Evolutionary conservation across 1,140 invertebrate species (phyloP), one percentile per base, ranked within the genome.

Genomic region (Ceratina japonica): DNA sequence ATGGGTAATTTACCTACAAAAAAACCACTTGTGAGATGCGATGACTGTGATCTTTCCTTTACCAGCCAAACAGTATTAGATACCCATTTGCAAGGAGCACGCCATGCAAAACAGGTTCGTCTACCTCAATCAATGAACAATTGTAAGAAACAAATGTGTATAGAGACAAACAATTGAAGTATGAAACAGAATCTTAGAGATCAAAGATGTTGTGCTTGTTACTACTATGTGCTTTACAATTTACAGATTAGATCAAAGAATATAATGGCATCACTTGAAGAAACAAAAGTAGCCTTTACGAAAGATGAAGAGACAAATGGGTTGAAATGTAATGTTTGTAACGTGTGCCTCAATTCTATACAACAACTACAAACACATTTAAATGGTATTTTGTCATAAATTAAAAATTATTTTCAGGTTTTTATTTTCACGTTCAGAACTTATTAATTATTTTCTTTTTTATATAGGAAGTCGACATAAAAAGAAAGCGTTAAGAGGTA

Each of bases 281-380:
- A 92, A 80, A 91, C 90, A 22, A 90, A 92, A 85, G 87, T 92
- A 66, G 75, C 90, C 27, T 91, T 93, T 72, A 90, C 90, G 27
- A 93, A 92, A 77, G 91, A 93, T 75, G 86, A 91, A 78, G 91
- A 92, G 80, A 90, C 90, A 3, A 93, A 92, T 76, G 90, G 90
- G 8, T 87, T 93, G 10, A 92, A 91, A 75, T 94, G 93, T 76
- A 92, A 93, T 79, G 87, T 92, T 4, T 94, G 93, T 78, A 91
- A 92, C 85, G 91, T 93, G 27, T 91, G 90, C 78, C 86, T 93
- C 0, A 94, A 94, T 78, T 93, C 93, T 3, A 91, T 93, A 27
- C 92, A 93, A 61, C 93, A 94, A 80, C 87, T 94, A 12, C 92
- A 93, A 82, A 93, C 92, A 64, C 93, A 94, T 89, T 84, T 94